Percentiles rank a stretch among this genome's conserved stretches.
phyloP scores from a whole-genome alignment of 2,113 vertebrate genomes.

The Aviceda subcristata region DNA sequence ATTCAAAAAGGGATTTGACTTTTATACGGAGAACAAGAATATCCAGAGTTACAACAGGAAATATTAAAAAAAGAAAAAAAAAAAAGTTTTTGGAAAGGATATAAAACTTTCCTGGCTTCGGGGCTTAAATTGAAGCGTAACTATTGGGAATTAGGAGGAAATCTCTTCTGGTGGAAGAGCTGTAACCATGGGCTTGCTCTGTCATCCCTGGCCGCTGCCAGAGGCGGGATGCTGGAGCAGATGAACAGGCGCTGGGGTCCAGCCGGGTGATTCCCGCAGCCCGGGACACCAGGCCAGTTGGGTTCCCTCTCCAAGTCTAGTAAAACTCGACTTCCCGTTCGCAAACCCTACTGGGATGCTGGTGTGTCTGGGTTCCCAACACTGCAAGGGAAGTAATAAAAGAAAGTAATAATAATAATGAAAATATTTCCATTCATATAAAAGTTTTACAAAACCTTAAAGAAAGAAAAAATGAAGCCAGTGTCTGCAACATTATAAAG shows the following conservation, averaged over 20 bases:
- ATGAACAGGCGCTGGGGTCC: not conserved
- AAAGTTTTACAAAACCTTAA: constrained; percentile 37
- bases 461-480: not conserved
- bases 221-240: constrained; percentile 6
- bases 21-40: constrained; percentile 21
- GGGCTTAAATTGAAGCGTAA: constrained; percentile 23
- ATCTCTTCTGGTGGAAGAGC: constrained; percentile 30
- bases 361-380: not conserved
- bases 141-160: constrained; percentile 61
- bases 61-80: not conserved
- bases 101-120: constrained; percentile 58
- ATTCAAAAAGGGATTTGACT: not conserved
- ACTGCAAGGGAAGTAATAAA: constrained; percentile 46
- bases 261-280: not conserved
- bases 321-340: constrained; percentile 20
- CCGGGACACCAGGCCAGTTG: not conserved
- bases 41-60: constrained; percentile 49
- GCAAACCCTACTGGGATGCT: not conserved
- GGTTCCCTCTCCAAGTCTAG: constrained; percentile 36
- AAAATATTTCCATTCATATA: constrained; percentile 55
- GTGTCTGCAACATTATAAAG: not conserved
- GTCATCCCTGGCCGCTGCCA: not conserved
- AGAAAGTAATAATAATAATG: constrained; percentile 10
- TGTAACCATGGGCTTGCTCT: not conserved
- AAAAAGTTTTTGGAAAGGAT: constrained; percentile 38